phyloP scores from a whole-genome alignment of 2,797 vertebrate genomes.

The Premnoplex brunnescens region DNA sequence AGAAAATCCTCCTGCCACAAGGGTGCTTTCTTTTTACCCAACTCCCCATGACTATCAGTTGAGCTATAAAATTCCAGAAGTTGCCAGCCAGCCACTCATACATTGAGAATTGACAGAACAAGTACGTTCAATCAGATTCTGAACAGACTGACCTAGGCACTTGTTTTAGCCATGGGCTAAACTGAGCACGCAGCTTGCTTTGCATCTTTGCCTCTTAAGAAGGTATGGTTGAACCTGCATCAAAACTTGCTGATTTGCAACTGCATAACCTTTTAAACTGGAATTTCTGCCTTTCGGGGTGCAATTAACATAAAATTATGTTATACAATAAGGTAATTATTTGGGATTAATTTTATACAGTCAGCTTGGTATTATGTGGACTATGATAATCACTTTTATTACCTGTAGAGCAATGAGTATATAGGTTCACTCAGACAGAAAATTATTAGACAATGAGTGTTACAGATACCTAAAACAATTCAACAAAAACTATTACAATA shows the following conservation, averaged over 20 bases:
- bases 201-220: neutral
- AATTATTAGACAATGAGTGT: neutral
- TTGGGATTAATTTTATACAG: neutral
- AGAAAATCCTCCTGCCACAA: neutral
- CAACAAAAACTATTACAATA: neutral
- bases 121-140: neutral
- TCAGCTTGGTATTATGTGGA: neutral
- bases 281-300: neutral
- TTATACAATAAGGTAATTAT: neutral
- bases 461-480: neutral
- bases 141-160: neutral
- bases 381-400: neutral
- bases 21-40: neutral
- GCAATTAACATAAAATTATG: neutral
- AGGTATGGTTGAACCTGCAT: fast-evolving
- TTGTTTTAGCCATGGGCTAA: neutral
- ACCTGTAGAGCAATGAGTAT: neutral
- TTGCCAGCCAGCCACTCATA: neutral
- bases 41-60: neutral
- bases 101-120: neutral
- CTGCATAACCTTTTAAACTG: neutral
- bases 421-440: neutral
- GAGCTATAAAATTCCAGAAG: neutral
- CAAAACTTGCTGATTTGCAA: neutral
- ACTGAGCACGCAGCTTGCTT: neutral